Evolutionary conservation across 30 jellyfish, hydroid and myxozoan genomes (phyloP), one percentile per base, ranked within the genome.

Genomic region (Aurelia aurita complex sp. Pacific): DNA sequence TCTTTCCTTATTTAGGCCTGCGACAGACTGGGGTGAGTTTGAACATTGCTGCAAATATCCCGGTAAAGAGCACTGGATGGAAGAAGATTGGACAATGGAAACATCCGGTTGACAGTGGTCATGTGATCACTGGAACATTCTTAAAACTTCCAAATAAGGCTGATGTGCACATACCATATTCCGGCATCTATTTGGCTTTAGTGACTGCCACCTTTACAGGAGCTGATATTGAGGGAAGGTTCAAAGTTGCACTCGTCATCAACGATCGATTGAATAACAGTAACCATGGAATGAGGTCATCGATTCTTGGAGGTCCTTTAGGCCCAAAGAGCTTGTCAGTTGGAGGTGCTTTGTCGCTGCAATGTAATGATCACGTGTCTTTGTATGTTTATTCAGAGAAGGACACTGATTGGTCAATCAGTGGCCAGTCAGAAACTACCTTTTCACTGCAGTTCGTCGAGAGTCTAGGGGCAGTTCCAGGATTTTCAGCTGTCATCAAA

Each of bases 351-450:
- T 14, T 88, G 36, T 68, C 72, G 33, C 75, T 92, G 54, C 91
- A 80, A 12, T 7, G 73, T 14, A 82, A 69, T 29, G 95, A 92
- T 62, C 52, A 43, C 71, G 86, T 87, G 35, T 87, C 98, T 10
- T 95, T 87, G 71, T 88, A 80, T 63, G 92, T 92, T n/a, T 76
- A 53, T 59, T 92, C 98, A 5, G 97, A 87, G 42, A 64, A 54
- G 13, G 98, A 87, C 72, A 66, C 64, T 32, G 85, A 79, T 79
- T 92, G 98, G 98, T 43, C 84, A 61, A 60, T 92, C 29, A 74
- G 67, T 55, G 98, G 98, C 80, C 77, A 69, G n/a, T 78, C 98
- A 35, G 88, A 86, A 65, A 66, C 97, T 4, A 68, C 98, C 32
- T 81, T 86, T 54, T 74, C 88, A 9, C 23, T 87, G 77, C 85